Evolutionary conservation across 2,888 invertebrate species (phyloP).

Genomic region (Drosophila eohydei): DNA sequence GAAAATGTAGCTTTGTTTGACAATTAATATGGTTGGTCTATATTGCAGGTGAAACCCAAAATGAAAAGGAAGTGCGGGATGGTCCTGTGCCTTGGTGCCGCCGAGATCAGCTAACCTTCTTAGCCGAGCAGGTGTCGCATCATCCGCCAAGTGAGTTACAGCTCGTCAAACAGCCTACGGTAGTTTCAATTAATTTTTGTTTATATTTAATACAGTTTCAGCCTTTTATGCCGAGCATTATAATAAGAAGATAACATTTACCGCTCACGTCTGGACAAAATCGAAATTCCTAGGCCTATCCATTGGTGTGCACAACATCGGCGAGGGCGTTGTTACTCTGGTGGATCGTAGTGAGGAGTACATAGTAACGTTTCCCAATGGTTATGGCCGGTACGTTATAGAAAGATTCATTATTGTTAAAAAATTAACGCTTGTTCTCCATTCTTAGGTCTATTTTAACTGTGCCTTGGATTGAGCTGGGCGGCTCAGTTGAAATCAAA

Average conservation of each 20-base stretch:
- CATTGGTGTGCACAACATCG: slow-evolving; percentile 98
- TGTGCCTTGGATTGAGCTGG: slow-evolving; percentile 99
- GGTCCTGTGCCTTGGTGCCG: slow-evolving; percentile 97
- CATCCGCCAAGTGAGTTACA: slow-evolving; percentile 94
- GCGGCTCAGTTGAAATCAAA: slow-evolving; percentile 94
- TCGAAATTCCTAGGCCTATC: slow-evolving; percentile 99
- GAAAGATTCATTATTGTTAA: too few species aligned
- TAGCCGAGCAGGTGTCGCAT: slow-evolving; percentile 99
- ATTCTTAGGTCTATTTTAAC: slow-evolving; percentile 94
- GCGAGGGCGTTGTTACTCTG: slow-evolving; percentile 95
- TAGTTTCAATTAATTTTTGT: neutral
- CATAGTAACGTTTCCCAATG: slow-evolving; percentile 98
- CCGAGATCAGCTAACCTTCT: slow-evolving; percentile 94
- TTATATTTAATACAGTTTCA: slow-evolving; percentile 89
- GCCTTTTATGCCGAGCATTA: slow-evolving; percentile 99
- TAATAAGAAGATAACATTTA: slow-evolving; percentile 94
- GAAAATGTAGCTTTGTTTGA: neutral
- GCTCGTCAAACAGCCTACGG: accelerated
- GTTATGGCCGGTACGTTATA: slow-evolving; percentile 93
- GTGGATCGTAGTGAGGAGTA: slow-evolving; percentile 97
- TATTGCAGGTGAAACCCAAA: slow-evolving; percentile 61
- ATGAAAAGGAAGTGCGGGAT: slow-evolving; percentile 86
- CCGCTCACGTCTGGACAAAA: slow-evolving; percentile 99
- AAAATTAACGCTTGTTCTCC: neutral
- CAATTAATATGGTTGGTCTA: neutral